Conservation (phyloP, 1,140 invertebrate species). For the Polypedilum pembai region DNA sequence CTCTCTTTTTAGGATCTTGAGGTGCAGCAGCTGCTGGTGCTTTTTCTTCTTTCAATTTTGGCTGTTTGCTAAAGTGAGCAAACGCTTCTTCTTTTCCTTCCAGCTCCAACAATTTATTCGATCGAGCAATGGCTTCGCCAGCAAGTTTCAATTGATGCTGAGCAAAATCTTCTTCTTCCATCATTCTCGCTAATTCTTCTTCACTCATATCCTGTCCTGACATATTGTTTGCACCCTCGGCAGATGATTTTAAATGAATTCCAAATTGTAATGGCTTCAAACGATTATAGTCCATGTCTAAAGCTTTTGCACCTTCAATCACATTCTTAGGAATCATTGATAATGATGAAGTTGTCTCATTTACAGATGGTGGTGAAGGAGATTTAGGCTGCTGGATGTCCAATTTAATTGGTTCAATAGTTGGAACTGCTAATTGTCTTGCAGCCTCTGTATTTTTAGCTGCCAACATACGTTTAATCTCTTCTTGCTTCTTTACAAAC, state of each 20-base stretch:
- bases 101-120: constrained; percentile 50
- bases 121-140: constrained; percentile 47
- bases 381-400: not conserved
- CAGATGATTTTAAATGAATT: constrained; percentile 34
- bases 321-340: constrained; percentile 41
- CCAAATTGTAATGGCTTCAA: constrained; percentile 46
- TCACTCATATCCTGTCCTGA: constrained; percentile 46
- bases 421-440: constrained; percentile 40
- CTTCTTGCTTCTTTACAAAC: constrained; percentile 43
- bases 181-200: constrained; percentile 52
- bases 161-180: constrained; percentile 55
- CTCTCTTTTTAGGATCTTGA: constrained; percentile 42
- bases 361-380: constrained; percentile 34
- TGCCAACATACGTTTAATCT: constrained; percentile 43
- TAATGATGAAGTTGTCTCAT: constrained; percentile 34
- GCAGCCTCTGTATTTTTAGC: constrained; percentile 43
- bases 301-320: constrained; percentile 43
- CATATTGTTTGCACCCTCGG: constrained; percentile 40
- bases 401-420: constrained; percentile 38
- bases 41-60: constrained; percentile 23
- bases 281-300: constrained; percentile 43
- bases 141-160: constrained; percentile 50
- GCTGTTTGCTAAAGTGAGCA: constrained; percentile 35
- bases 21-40: constrained; percentile 31
- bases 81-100: constrained; percentile 44